A percentile compares a stretch with the other conserved stretches of the same genome.
These are phyloP conservation scores for Teinopalpus imperialis DNA, from an alignment of 2,888 invertebrate genomes.

Conservation along the genomic window DNA sequence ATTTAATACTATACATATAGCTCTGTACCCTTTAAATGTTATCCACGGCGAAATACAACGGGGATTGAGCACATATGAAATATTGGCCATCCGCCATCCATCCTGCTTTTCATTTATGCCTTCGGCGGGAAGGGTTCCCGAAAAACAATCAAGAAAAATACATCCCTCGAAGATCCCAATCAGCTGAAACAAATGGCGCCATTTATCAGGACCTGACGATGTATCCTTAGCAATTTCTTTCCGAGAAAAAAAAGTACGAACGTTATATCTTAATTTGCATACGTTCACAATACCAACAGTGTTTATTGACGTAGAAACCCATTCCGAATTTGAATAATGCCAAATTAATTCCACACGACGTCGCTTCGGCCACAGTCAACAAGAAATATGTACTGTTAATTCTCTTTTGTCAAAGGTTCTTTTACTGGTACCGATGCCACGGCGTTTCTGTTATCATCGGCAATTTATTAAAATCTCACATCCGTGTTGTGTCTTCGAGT, in stretches of 20 bases:
- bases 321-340: constrained; percentile 22
- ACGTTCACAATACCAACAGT: constrained; percentile 8
- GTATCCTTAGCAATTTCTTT: constrained; percentile 22
- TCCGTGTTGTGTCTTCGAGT: constrained; percentile 24
- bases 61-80: constrained; percentile 34
- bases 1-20: no score
- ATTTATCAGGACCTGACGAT: constrained; percentile 43
- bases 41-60: constrained; percentile 33
- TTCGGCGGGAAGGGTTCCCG: constrained; percentile 58
- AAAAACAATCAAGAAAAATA: constrained; percentile 73
- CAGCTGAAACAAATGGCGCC: constrained; percentile 67
- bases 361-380: constrained; percentile 11
- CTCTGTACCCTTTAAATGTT: no score
- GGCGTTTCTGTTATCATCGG: constrained; percentile 25
- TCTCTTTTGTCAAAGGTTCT: constrained; percentile 26
- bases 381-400: constrained; percentile 24
- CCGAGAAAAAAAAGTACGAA: constrained; percentile 10
- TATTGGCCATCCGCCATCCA: constrained; percentile 54
- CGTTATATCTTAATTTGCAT: constrained; percentile 33
- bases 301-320: constrained; percentile 14
- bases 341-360: constrained; percentile 23
- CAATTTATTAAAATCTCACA: constrained; percentile 27
- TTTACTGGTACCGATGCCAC: constrained; percentile 15
- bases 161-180: constrained; percentile 68
- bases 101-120: constrained; percentile 61